Base-by-base conservation (phyloP, 2,888 invertebrate genomes). In the Busseola fusca region DNA sequence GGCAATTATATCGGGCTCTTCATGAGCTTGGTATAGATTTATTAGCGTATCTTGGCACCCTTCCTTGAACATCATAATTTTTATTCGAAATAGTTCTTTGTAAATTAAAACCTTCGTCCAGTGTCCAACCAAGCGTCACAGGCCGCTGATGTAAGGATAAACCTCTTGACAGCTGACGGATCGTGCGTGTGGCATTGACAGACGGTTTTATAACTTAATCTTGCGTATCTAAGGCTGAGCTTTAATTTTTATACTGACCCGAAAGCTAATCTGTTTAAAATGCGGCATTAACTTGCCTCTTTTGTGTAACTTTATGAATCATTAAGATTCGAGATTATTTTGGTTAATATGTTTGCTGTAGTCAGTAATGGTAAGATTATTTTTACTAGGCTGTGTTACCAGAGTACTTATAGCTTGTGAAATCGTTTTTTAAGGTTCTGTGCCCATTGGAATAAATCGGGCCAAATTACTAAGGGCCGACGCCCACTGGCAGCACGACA, bases 251-350 rank as follows among this genome's bases (percentile, higher is more conserved):
- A 78, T 76, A 76, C 73, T 81, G 82, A 82, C 79, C 80, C 69
- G 69, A 81, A 83, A 81, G 63, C 81, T 84, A 83, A 87, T 84
- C 84, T 84, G 73, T 80, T 74, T 73, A 72, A 84, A 80, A 76
- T 78, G 74, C 34, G 69, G 76, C 70, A 77, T 79, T 79, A 85
- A 73, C 45, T 76, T 63, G 70, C 40, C 58, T 73, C 64, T 68
- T 63, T 73, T 75, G 57, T 73, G 59, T 72, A 54, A 65, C 56
- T 62, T 74, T 50, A 62, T 74, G 72, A 72, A 75, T 67, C 63
- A 72, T 68, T 54, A 42, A 52, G 78, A 69, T 68, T 63, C 50
- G 9, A 74, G 66, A 67, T 79, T 64, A 50, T 56, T 76, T 58
- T 63, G 16, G 42, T 58, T 54, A 7, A 25, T 48, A 56, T 30